Percentiles rank a stretch among this genome's conserved stretches.
These are phyloP conservation scores for Pachypanchax playfairii DNA, from an alignment of 2,113 vertebrate genomes.

Conservation along the genomic window DNA sequence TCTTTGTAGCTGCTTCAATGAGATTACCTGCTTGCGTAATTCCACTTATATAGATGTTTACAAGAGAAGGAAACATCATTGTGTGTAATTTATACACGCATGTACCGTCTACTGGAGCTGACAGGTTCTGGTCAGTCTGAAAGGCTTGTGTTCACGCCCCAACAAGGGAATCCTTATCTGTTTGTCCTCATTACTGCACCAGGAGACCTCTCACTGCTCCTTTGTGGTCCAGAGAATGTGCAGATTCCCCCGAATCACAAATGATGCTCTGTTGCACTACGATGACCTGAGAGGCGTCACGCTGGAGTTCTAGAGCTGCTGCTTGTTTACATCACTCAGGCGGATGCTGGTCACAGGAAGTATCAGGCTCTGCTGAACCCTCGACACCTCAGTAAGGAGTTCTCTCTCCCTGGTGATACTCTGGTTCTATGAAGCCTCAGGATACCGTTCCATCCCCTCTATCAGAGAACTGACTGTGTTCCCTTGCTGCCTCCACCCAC, in stretches of 20 bases:
- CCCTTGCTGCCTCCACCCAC: conserved; percentile 16
- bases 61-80: conserved; percentile 61
- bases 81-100: conserved; percentile 67
- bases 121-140: conserved; percentile 40
- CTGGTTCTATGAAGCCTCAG: conserved; percentile 29
- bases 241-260: conserved; percentile 4
- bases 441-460: conserved; percentile 2
- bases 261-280: no score
- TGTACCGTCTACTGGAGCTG: conserved; percentile 58
- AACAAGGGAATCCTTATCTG: conserved; percentile 20
- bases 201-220: conserved; percentile 37
- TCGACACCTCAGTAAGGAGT: conserved; percentile 29
- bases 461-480: conserved; percentile 2
- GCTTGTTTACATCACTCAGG: no score
- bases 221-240: conserved; percentile 42
- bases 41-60: conserved; percentile 58
- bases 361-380: conserved; percentile 23
- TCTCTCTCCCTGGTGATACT: conserved; percentile 21
- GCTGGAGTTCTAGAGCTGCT: no score
- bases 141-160: conserved; percentile 16
- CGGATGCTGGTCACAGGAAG: no score
- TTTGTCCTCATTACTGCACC: conserved; percentile 33
- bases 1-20: conserved; percentile 64
- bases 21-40: conserved; percentile 62
- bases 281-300: no score